Conservation (phyloP, 2,797 vertebrate species). For the Calcarius lapponicus region DNA sequence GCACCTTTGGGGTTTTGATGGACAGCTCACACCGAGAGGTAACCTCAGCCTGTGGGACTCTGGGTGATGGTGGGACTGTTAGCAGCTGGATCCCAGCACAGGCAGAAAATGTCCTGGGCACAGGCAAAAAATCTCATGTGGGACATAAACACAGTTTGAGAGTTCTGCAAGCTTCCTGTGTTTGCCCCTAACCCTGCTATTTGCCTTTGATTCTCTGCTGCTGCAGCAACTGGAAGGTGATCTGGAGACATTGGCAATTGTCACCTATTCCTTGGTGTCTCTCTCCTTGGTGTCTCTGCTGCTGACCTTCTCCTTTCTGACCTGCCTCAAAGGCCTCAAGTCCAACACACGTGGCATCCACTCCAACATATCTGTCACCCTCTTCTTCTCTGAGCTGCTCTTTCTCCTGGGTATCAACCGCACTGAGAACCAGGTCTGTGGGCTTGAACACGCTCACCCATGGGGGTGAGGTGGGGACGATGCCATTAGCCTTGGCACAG, state of each 20-base stretch:
- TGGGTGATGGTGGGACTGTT: not conserved
- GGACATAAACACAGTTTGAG: not conserved
- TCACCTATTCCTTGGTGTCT: conserved; percentile 89
- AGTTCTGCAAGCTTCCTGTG: not conserved
- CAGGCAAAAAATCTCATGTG: not conserved
- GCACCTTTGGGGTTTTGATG: conserved; percentile 96
- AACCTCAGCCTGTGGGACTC: not conserved
- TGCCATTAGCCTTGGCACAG: not conserved
- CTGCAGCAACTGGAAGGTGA: conserved; percentile 94
- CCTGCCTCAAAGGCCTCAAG: conserved; percentile 93
- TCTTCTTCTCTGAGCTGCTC: conserved; percentile 92
- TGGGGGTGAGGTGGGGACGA: not conserved
- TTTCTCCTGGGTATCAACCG: conserved; percentile 93
- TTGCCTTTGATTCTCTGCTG: conserved; percentile 43
- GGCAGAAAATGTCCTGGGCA: not conserved
- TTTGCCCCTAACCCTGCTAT: not conserved
- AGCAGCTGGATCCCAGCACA: not conserved
- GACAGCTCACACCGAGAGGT: conserved; percentile 98
- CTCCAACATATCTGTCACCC: conserved; percentile 89
- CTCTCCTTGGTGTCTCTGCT: conserved; percentile 89
- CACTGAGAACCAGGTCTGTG: conserved; percentile 93
- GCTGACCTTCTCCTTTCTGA: conserved; percentile 87
- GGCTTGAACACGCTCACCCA: not conserved
- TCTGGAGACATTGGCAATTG: conserved; percentile 90
- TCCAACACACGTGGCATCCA: conserved; percentile 96